Percentiles rank a stretch among this genome's conserved stretches.
phyloP scores from a whole-genome alignment of 1,140 invertebrate genomes.

The Caenorhabditis elegans region DNA sequence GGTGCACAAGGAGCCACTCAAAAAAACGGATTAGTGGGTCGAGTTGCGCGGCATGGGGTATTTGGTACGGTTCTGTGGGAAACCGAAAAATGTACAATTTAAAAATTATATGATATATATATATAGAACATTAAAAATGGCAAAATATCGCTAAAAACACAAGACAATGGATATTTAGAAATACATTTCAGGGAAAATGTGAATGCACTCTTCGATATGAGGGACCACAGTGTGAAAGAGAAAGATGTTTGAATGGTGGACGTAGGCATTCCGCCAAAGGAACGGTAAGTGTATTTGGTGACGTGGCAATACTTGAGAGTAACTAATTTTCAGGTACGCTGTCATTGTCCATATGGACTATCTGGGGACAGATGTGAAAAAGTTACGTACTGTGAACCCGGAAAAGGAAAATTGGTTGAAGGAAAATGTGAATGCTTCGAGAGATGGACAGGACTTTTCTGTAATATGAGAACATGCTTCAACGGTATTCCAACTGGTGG shows the following conservation, averaged over 20 bases:
- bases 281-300: background rate
- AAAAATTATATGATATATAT: background rate
- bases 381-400: conserved; percentile 42
- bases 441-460: conserved; percentile 44
- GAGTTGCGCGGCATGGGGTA: conserved; percentile 16
- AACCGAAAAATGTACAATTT: background rate
- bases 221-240: conserved; percentile 38
- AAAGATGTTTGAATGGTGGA: conserved; percentile 48
- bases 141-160: background rate
- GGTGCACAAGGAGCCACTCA: conserved; percentile 21
- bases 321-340: background rate
- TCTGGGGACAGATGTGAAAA: conserved; percentile 47
- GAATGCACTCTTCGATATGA: conserved; percentile 40
- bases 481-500: conserved; percentile 42
- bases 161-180: background rate
- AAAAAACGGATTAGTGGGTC: conserved; percentile 25
- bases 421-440: conserved; percentile 43
- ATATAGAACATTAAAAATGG: background rate
- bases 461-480: conserved; percentile 44
- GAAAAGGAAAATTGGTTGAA: conserved; percentile 40
- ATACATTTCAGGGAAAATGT: conserved; percentile 44
- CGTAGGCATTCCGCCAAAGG: conserved; percentile 23
- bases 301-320: background rate
- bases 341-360: conserved; percentile 45
- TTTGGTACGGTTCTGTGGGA: background rate